A percentile compares a stretch with the other conserved stretches of the same genome.
Evolutionary conservation across 35 echinoderm and acorn worm genomes (phyloP).

Genomic region (Chiridota heheva): DNA sequence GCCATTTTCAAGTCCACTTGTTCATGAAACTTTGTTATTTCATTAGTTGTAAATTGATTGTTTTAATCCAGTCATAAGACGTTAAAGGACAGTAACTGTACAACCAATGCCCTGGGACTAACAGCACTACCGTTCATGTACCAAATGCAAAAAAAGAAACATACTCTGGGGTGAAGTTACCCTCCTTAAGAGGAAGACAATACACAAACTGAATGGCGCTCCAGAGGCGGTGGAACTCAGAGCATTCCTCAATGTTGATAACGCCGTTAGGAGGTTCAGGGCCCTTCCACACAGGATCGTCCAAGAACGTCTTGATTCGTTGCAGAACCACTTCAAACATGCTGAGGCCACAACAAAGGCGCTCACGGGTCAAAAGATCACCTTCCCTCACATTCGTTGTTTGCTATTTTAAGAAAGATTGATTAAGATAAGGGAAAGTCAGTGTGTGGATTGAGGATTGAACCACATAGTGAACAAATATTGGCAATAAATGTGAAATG

Average conservation of each 20-base stretch:
- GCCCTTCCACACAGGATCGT: slow-evolving; percentile 78
- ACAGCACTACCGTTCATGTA: too few relatives aligned
- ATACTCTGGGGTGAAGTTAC: slow-evolving; percentile 96
- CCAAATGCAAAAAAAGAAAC: neutral
- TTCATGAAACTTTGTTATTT: too few relatives aligned
- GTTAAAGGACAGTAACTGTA: too few relatives aligned
- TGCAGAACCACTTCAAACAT: slow-evolving; percentile 93
- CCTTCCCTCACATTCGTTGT: slow-evolving; percentile 64
- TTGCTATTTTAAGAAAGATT: slow-evolving; percentile 56
- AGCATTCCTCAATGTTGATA: slow-evolving; percentile 98
- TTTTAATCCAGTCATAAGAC: too few relatives aligned
- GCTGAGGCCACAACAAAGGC: slow-evolving; percentile 93
- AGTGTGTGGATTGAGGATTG: neutral
- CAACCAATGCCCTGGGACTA: too few relatives aligned
- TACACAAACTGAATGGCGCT: slow-evolving; percentile 99
- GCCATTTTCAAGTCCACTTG: too few relatives aligned
- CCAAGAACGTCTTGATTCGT: slow-evolving; percentile 89
- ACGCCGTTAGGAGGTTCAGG: slow-evolving; percentile 85
- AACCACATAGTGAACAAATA: too few relatives aligned
- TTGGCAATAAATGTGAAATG: too few relatives aligned
- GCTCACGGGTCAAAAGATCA: slow-evolving; percentile 87
- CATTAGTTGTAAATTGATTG: too few relatives aligned
- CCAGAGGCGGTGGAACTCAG: slow-evolving; percentile 94
- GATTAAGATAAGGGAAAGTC: neutral
- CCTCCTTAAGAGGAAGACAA: slow-evolving; percentile 83